Evolutionary conservation across 1,140 invertebrate species (phyloP).

Genomic region (Lepidurus apus): DNA sequence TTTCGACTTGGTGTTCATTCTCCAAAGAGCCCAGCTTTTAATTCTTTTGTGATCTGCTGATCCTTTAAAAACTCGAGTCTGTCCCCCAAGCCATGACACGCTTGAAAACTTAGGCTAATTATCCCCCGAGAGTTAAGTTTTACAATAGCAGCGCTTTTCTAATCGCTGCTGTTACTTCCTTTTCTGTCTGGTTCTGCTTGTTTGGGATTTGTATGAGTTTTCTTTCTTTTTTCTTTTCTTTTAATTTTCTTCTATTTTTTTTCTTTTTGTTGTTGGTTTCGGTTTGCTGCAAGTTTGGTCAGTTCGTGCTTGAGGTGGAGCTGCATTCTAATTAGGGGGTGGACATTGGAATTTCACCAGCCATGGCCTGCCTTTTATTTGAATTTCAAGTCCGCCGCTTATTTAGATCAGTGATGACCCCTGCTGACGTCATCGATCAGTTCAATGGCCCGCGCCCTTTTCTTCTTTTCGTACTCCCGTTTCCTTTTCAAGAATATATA

Average conservation of each 20-base stretch:
- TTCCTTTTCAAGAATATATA: conserved; percentile 9
- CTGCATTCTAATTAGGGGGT: conserved; percentile 15
- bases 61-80: neutral
- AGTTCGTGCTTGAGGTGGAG: conserved; percentile 20
- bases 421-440: conserved; percentile 20
- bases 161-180: conserved; percentile 21
- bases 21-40: neutral
- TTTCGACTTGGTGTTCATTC: neutral
- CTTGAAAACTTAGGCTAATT: conserved; percentile 19
- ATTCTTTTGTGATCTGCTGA: neutral
- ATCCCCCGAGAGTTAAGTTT: neutral
- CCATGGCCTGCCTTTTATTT: conserved; percentile 9
- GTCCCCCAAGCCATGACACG: neutral
- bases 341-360: conserved; percentile 18
- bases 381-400: conserved; percentile 17
- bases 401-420: conserved; percentile 21
- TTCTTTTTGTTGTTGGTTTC: neutral
- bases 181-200: conserved; percentile 9
- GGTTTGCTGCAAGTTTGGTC: conserved; percentile 21
- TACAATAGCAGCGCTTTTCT: neutral
- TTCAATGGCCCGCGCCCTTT: conserved; percentile 17
- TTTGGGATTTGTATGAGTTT: neutral
- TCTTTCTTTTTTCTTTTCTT: neutral
- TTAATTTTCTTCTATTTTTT: neutral
- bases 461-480: conserved; percentile 10